Evolutionary conservation across 1,140 invertebrate species (phyloP).

Genomic region (Brachionus sp.): DNA sequence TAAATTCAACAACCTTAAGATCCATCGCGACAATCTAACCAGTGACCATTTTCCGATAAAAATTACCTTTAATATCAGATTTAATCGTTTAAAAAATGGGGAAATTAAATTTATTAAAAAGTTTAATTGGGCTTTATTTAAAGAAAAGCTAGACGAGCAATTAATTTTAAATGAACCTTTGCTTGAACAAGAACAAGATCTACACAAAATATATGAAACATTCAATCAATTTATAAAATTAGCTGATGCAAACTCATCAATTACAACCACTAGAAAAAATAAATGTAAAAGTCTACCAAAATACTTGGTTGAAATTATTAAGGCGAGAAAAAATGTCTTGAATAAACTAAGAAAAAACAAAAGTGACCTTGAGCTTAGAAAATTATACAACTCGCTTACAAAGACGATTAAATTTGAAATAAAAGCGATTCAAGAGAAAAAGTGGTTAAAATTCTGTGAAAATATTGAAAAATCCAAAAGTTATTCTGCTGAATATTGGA

Average conservation of each 20-base stretch:
- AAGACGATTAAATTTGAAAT: neutral
- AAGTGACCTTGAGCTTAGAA: neutral
- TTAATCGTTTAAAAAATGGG: neutral
- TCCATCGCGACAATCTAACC: neutral
- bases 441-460: neutral
- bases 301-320: neutral
- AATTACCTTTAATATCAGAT: neutral
- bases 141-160: neutral
- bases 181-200: neutral
- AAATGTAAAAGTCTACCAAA: neutral
- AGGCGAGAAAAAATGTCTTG: neutral
- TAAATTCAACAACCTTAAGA: neutral
- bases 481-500: neutral
- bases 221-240: neutral
- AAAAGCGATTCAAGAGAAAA: neutral
- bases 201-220: neutral
- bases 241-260: neutral
- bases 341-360: neutral
- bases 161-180: neutral
- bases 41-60: slow-evolving; percentile 2
- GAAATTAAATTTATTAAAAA: neutral
- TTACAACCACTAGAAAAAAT: neutral
- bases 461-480: neutral
- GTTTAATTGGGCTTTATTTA: neutral
- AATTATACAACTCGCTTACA: neutral